A percentile compares a stretch with the other conserved stretches of the same genome.
phyloP scores from a whole-genome alignment of 2,113 vertebrate species.

The Aepyceros melampus region DNA sequence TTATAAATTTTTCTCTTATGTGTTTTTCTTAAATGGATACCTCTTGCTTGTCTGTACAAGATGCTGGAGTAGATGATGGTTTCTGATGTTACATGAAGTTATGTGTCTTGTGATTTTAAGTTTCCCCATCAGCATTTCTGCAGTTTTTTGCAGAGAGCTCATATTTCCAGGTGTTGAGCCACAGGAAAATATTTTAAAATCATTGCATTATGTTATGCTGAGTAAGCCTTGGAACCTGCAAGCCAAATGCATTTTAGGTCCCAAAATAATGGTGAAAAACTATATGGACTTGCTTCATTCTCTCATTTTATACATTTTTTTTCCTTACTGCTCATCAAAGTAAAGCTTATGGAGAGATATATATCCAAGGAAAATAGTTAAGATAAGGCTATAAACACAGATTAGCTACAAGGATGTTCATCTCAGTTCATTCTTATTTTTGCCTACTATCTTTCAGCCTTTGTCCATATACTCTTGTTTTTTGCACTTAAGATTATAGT shows the following conservation, averaged over 20 bases:
- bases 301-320: neutral
- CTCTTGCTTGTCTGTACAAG: neutral
- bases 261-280: neutral
- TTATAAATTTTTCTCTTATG: neutral
- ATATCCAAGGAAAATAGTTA: neutral
- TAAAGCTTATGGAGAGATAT: neutral
- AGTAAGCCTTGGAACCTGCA: conserved; percentile 34
- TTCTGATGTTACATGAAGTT: conserved; percentile 12
- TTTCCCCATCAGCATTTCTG: conserved; percentile 32
- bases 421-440: neutral
- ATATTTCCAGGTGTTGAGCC: conserved; percentile 28
- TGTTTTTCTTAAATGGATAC: neutral
- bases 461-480: neutral
- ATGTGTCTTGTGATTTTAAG: neutral
- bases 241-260: conserved; percentile 41
- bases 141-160: neutral
- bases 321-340: neutral
- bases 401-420: conserved; percentile 18
- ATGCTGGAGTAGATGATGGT: neutral
- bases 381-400: neutral
- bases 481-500: neutral
- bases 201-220: conserved; percentile 10
- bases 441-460: neutral
- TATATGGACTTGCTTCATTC: neutral
- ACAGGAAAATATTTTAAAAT: conserved; percentile 33